phyloP scores from a whole-genome alignment of 2,888 invertebrate species.

The Podabrus alpinus region DNA sequence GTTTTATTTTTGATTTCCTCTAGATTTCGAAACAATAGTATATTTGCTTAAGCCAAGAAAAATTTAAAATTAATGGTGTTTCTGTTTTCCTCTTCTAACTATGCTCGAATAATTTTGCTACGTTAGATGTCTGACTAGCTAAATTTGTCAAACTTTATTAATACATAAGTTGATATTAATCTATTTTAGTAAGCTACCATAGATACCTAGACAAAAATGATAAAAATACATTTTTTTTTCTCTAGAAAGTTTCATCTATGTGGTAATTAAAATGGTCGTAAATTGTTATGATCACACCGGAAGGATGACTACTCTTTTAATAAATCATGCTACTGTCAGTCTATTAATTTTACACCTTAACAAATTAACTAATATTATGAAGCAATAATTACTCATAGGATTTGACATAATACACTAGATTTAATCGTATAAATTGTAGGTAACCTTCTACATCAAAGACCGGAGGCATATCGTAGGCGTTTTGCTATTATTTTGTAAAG shows the following conservation, averaged over 20 bases:
- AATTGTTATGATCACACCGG: background rate
- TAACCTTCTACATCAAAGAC: slow-evolving; percentile 15
- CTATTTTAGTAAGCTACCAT: background rate
- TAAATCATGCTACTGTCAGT: background rate
- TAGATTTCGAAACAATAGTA: background rate
- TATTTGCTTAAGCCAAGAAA: background rate
- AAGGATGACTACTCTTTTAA: background rate
- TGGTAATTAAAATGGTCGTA: background rate
- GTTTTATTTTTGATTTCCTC: background rate
- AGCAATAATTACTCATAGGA: slow-evolving; percentile 12
- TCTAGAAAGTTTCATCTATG: background rate
- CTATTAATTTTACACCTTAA: slow-evolving; percentile 1
- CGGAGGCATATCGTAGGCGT: slow-evolving; percentile 16
- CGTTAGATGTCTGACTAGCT: background rate
- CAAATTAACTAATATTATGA: background rate
- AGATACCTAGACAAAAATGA: no score
- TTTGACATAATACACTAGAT: slow-evolving; percentile 19
- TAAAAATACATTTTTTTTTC: background rate
- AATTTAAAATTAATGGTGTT: background rate
- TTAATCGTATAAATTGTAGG: background rate
- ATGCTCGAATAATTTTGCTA: background rate
- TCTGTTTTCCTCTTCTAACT: background rate
- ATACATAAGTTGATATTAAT: background rate
- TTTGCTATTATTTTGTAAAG: slow-evolving; percentile 5
- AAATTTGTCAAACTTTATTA: background rate